Percentiles rank a stretch among this genome's conserved stretches.
phyloP scores from a whole-genome alignment of 2,888 invertebrate species.

The Dioctria rufipes region DNA sequence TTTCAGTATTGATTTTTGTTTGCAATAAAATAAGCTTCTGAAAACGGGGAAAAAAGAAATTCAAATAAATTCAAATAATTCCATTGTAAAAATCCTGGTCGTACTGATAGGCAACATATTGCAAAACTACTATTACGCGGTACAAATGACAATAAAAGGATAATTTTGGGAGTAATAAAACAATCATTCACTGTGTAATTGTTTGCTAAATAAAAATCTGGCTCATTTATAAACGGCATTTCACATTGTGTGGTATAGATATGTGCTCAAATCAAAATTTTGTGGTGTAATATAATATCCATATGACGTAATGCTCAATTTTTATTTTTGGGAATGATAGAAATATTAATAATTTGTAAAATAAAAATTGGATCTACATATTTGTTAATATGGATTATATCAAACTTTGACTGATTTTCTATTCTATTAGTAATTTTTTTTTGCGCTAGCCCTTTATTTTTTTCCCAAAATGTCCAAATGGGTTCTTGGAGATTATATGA shows the following conservation, averaged over 20 bases:
- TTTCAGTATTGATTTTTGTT: conserved; percentile 4
- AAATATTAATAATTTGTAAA: too few relatives aligned
- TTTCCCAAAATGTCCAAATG: too few relatives aligned
- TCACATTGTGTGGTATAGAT: background rate
- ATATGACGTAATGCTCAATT: too few relatives aligned
- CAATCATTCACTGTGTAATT: conserved; percentile 6
- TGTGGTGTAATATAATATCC: background rate
- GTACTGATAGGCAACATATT: background rate
- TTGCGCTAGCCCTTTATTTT: too few relatives aligned
- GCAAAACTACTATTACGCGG: conserved; percentile 3
- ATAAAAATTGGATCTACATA: too few relatives aligned
- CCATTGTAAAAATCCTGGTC: background rate
- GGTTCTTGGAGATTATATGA: too few relatives aligned
- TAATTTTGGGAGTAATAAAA: background rate
- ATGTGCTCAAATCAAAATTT: background rate
- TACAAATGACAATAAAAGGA: conserved; percentile 26
- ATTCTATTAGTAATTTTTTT: too few relatives aligned
- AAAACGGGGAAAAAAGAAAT: background rate
- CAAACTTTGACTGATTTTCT: too few relatives aligned
- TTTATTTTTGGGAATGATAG: too few relatives aligned
- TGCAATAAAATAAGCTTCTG: too few relatives aligned
- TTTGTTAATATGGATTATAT: too few relatives aligned
- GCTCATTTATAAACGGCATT: conserved; percentile 37
- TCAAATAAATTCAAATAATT: too few relatives aligned
- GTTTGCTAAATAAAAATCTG: conserved; percentile 36